These are phyloP conservation scores for Hipparchia semele DNA, from an alignment of 2,888 invertebrate genomes.

Conservation along the genomic window DNA sequence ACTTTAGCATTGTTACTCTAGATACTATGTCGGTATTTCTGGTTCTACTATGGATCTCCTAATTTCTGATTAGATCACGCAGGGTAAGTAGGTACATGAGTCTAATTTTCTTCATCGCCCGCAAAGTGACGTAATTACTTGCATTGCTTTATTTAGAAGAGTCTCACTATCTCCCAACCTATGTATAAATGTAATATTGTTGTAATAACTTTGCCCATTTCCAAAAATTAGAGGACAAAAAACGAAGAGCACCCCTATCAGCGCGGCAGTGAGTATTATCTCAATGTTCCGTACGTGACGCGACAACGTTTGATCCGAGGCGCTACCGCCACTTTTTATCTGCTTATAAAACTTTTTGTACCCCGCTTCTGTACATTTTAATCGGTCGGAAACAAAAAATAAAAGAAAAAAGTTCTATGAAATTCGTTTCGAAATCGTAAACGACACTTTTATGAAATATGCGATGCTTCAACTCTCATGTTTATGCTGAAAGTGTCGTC, in stretches of 20 bases:
- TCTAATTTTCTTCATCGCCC: too few species aligned
- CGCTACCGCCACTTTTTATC: slow-evolving; percentile 69
- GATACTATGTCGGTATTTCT: too few species aligned
- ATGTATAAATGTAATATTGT: slow-evolving; percentile 53
- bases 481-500: slow-evolving; percentile 38
- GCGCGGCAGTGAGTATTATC: slow-evolving; percentile 62
- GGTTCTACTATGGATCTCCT: neutral
- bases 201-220: slow-evolving; percentile 63
- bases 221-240: slow-evolving; percentile 71
- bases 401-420: slow-evolving; percentile 64
- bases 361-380: slow-evolving; percentile 78
- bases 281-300: slow-evolving; percentile 73
- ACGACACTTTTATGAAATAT: slow-evolving; percentile 63
- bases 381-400: slow-evolving; percentile 64
- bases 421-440: slow-evolving; percentile 71
- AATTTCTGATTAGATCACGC: neutral
- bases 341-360: slow-evolving; percentile 67
- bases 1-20: too few species aligned
- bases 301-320: slow-evolving; percentile 65
- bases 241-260: slow-evolving; percentile 71
- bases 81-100: too few species aligned
- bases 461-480: slow-evolving; percentile 39
- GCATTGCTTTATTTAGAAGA: neutral
- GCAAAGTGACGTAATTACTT: neutral
- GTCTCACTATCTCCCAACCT: slow-evolving; percentile 5